Base-by-base conservation (phyloP, 2,888 invertebrate species). In the Galeopsomyia nigrocyanea region DNA sequence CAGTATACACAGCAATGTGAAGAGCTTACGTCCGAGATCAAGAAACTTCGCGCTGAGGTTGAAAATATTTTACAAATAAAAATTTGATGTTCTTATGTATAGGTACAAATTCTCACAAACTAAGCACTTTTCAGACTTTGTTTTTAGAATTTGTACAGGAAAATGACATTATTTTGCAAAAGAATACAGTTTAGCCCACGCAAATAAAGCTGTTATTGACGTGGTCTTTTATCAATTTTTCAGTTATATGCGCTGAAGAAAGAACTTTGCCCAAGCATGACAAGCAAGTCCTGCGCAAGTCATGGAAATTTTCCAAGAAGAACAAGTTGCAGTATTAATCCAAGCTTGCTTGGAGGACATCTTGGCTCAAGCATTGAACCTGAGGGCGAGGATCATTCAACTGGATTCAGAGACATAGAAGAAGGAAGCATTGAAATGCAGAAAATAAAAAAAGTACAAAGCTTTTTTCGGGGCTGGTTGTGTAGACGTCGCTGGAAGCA, bases 1-100 rank as follows among this genome's bases (percentile, higher is more conserved):
- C 95, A 96, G 87, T 96, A 96, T 86, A 94, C 95, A 0, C 95
- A 95, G 84, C 95, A 96, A 86, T 96, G 96, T 80, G 96, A 96
- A 81, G 96, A 96, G 81, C 90, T 96, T n/a, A 90, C 92, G 46
- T 90, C 91, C 2, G 96, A 97, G 87, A 95, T 96, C 76, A 95
- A 95, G 87, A 95, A 96, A 84, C 89, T 97, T 2, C 89, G 95
- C 78, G 91, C 93, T 1, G 96, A 97, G 92, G 96, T 96, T 86
- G 82, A 83, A 39, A 39, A 10, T 39, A 9, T 39, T 39, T 10
- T n/a, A n/a, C n/a, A n/a, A n/a, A n/a, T n/a, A n/a, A n/a, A n/a
- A n/a, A n/a, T n/a, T n/a, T n/a, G n/a, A n/a, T n/a, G n/a, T n/a
- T n/a, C n/a, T n/a, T 26, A 26, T 26, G 26, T 39, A 9, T 39